Base-by-base conservation (phyloP, 1,140 invertebrate species). In the Drosophila kepulauana region DNA sequence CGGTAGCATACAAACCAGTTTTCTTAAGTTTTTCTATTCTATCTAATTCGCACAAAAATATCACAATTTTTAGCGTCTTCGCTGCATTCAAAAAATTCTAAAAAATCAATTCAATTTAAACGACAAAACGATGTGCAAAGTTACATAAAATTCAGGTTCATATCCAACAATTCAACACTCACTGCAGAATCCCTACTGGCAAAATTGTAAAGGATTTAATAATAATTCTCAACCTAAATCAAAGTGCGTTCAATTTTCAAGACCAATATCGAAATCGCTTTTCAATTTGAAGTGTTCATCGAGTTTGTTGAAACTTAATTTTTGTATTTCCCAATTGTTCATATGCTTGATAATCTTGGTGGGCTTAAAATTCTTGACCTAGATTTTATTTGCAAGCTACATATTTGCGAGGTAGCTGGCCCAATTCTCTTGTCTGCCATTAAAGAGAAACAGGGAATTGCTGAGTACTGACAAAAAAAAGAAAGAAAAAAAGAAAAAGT, bases 1-100 rank as follows among this genome's bases (percentile, higher is more conserved):
- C 81, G 81, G 85, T 81, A 79, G 82, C 86, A 80, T 87, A 90
- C 85, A 79, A 74, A 76, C 81, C 81, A 84, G 78, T 89, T 85
- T 89, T 89, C 85, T 79, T 81, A 81, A 74, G 78, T 79, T 89
- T 84, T 81, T 85, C 81, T 85, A 89, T 80, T 78, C 30, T 81
- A 75, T 71, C 65, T 70, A 70, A 71, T 75, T 63, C 30, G 41
- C 20, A 58, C 75, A 81, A 89, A 89, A 81, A 59, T 78, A 88
- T 64, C 62, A 84, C 69, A 75, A 82, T 70, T 88, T 77, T 75
- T 49, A 76, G 78, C 82, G 79, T 79, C 75, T 79, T 87, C 72
- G 64, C 79, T 72, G 63, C 58, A 30, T 54, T 76, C 54, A 73
- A 73, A 78, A 75, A 84, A 69, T 75, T 64, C 41, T 51, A 73